phyloP scores from a whole-genome alignment of 1,140 invertebrate species.

The Zaprionus lachaisei region DNA sequence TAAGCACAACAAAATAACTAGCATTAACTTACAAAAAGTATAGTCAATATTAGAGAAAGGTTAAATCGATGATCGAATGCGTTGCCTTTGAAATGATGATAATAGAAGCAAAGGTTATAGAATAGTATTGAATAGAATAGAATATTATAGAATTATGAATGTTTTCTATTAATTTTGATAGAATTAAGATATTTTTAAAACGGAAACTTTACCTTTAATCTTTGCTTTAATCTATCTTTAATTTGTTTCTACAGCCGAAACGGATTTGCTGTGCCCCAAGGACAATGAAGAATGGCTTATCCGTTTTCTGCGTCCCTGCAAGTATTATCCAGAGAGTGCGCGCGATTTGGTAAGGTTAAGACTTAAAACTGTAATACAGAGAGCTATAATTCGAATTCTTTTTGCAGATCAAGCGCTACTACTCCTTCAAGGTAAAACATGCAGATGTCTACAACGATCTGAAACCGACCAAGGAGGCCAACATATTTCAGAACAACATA shows the following conservation, averaged over 20 bases:
- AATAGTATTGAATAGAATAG: not conserved
- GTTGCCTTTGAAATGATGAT: not conserved
- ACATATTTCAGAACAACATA: conserved; percentile 92
- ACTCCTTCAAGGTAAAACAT: conserved; percentile 91
- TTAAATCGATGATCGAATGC: conserved; percentile 1
- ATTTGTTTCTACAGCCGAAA: conserved; percentile 87
- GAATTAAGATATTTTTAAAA: not conserved
- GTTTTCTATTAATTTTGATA: conserved; percentile 4
- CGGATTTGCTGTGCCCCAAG: conserved; percentile 88
- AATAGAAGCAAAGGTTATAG: not conserved
- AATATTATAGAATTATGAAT: not conserved
- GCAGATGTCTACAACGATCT: conserved; percentile 89
- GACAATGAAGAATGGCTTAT: conserved; percentile 91
- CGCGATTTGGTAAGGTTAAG: conserved; percentile 87
- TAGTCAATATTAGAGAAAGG: conserved; percentile 9
- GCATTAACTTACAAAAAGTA: not conserved
- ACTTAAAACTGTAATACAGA: not conserved
- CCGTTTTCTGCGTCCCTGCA: conserved; percentile 90
- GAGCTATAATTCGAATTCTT: not conserved
- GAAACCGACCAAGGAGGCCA: conserved; percentile 89
- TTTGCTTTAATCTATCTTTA: not conserved
- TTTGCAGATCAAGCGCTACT: conserved; percentile 90
- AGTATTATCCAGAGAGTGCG: conserved; percentile 92
- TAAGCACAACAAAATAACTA: conserved; percentile 10
- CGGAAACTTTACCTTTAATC: too few relatives aligned